These are phyloP conservation scores for Drosophila seguyi DNA, from an alignment of 1,140 invertebrate genomes.

Conservation along the genomic window DNA sequence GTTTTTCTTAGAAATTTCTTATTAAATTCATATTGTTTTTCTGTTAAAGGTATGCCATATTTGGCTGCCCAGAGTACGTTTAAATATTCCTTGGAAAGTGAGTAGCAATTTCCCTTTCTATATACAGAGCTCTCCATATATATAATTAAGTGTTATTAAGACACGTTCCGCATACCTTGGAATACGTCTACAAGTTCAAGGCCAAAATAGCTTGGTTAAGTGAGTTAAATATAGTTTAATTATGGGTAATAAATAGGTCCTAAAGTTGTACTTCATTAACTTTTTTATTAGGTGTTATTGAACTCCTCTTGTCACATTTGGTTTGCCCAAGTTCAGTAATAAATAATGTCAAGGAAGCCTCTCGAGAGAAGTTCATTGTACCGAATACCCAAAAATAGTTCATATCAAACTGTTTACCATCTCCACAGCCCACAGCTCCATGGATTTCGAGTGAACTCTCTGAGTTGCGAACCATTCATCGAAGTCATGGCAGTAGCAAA, in stretches of 20 bases:
- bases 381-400: constrained; percentile 34
- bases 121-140: constrained; percentile 13
- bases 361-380: constrained; percentile 20
- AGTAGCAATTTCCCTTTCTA: constrained; percentile 36
- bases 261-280: not conserved
- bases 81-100: constrained; percentile 35
- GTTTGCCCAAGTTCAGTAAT: constrained; percentile 25
- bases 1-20: no score
- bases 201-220: constrained; percentile 22
- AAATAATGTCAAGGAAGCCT: constrained; percentile 45
- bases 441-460: constrained; percentile 18
- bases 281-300: not conserved
- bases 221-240: constrained; percentile 5
- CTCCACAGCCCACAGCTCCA: constrained; percentile 1
- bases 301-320: not conserved
- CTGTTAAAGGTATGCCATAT: not conserved
- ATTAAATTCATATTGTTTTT: no score
- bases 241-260: not conserved
- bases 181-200: constrained; percentile 57
- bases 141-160: constrained; percentile 24
- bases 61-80: constrained; percentile 22
- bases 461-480: constrained; percentile 37
- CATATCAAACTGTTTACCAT: constrained; percentile 43
- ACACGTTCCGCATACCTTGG: constrained; percentile 35
- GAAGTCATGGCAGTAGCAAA: constrained; percentile 48